Conservation (phyloP, 2,797 vertebrate genomes). For the Furcifer pardalis region DNA sequence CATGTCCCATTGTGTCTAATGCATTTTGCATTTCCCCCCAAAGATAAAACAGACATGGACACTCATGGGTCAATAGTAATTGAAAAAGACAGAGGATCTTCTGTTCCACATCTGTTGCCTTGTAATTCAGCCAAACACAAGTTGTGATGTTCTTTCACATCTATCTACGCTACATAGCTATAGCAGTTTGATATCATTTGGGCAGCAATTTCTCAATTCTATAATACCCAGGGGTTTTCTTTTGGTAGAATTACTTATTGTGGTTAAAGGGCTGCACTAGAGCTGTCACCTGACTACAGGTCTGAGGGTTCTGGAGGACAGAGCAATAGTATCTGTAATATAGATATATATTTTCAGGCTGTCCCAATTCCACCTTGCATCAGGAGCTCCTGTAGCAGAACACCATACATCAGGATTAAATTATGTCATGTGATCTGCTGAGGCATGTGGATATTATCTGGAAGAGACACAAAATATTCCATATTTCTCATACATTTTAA, state of each 20-base stretch:
- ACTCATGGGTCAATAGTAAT: neutral
- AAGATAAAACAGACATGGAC: neutral
- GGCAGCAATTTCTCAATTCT: too few species aligned
- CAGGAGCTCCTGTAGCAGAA: neutral
- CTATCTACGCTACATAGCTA: too few species aligned
- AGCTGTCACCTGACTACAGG: too few species aligned
- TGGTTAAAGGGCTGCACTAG: too few species aligned
- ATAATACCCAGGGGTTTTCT: too few species aligned
- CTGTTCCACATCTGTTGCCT: neutral
- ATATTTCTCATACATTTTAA: neutral
- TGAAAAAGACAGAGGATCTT: neutral
- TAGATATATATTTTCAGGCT: too few species aligned
- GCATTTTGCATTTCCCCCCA: too few species aligned
- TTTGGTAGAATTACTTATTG: too few species aligned
- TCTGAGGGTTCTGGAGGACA: too few species aligned
- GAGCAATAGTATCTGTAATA: too few species aligned
- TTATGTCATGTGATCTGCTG: neutral
- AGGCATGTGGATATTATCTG: neutral
- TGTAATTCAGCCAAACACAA: neutral
- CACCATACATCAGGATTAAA: neutral
- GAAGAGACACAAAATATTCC: neutral
- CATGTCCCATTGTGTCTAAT: neutral
- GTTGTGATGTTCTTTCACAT: too few species aligned
- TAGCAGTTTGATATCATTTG: too few species aligned
- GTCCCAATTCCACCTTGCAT: neutral